phyloP scores from a whole-genome alignment of 2,888 invertebrate genomes.

The Philereme vetulata region DNA sequence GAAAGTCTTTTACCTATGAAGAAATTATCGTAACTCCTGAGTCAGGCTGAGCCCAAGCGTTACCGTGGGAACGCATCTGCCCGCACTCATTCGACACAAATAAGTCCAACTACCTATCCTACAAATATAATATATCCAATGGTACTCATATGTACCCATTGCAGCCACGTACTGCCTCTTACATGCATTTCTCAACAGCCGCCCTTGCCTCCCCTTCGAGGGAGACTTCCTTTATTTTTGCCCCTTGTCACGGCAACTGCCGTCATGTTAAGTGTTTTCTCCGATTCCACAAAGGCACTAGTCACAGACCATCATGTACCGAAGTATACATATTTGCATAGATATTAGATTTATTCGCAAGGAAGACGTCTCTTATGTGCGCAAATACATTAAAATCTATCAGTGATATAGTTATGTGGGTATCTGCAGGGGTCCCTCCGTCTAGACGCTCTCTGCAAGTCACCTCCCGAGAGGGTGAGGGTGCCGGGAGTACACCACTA shows the following conservation, averaged over 20 bases:
- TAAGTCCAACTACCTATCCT: constrained; percentile 29
- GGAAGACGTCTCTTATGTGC: constrained; percentile 35
- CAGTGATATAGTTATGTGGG: constrained; percentile 52
- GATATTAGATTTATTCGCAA: constrained; percentile 23
- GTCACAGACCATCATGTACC: constrained; percentile 10
- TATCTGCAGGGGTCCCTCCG: constrained; percentile 69
- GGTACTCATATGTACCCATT: constrained; percentile 39
- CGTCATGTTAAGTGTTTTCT: constrained; percentile 33
- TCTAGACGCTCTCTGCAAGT: constrained; percentile 80
- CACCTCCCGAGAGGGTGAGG: constrained; percentile 75
- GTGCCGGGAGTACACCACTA: constrained; percentile 70
- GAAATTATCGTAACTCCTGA: constrained; percentile 59
- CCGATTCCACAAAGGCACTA: constrained; percentile 21
- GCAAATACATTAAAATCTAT: constrained; percentile 49
- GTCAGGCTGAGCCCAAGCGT: constrained; percentile 54
- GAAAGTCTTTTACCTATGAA: constrained; percentile 8
- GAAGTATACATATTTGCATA: constrained; percentile 6
- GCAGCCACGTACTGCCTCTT: constrained; percentile 41
- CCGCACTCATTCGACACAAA: constrained; percentile 51
- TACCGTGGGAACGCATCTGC: constrained; percentile 68
- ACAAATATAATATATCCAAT: constrained; percentile 19
- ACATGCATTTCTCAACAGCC: constrained; percentile 55
- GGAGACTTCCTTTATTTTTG: constrained; percentile 46
- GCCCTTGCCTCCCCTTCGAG: constrained; percentile 46
- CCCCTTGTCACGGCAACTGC: constrained; percentile 42